phyloP scores from a whole-genome alignment of 1,140 invertebrate species.

The Lepidotrigona ventralis region DNA sequence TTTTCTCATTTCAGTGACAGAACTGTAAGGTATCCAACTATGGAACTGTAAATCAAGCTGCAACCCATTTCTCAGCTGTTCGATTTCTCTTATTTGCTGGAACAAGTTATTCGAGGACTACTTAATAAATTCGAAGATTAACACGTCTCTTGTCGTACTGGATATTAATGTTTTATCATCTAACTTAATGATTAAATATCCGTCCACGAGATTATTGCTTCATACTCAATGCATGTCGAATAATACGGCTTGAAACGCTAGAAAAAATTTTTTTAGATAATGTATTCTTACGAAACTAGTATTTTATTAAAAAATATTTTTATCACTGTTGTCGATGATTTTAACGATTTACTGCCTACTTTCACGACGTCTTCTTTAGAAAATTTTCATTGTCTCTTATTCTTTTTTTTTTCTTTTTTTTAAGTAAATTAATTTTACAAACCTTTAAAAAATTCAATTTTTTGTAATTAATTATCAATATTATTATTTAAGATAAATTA shows the following conservation, averaged over 20 bases:
- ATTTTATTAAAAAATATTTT: background rate
- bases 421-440: no score
- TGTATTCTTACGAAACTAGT: background rate
- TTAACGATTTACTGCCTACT: no score
- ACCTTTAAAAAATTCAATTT: no score
- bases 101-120: background rate
- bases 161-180: background rate
- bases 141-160: background rate
- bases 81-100: background rate
- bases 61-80: background rate
- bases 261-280: background rate
- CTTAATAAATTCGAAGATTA: conserved; percentile 9
- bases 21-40: background rate
- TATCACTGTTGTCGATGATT: background rate
- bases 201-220: background rate
- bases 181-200: background rate
- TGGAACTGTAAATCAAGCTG: background rate
- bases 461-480: no score
- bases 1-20: no score
- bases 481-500: no score
- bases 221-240: background rate
- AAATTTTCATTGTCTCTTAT: background rate
- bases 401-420: no score
- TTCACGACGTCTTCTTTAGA: no score
- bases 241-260: background rate